Conservation (phyloP, 2,888 invertebrate genomes). For the Geotrupes spiniger region DNA sequence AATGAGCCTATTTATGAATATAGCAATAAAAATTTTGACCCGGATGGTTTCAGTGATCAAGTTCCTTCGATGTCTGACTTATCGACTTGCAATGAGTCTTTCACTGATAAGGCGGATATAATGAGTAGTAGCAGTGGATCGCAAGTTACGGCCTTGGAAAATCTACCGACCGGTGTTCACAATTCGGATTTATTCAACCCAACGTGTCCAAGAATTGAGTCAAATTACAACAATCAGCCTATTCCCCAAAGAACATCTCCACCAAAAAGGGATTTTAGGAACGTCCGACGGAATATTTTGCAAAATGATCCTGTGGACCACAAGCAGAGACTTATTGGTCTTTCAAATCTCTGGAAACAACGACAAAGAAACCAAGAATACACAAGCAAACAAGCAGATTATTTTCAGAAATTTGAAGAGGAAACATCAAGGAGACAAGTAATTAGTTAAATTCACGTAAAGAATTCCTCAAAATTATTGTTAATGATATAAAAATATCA, state of each 20-base stretch:
- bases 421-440: constrained; percentile 76
- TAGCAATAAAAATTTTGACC: not conserved
- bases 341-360: constrained; percentile 65
- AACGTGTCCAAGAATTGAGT: too few relatives aligned
- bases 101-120: constrained; percentile 14
- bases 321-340: constrained; percentile 46
- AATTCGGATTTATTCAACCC: too few relatives aligned
- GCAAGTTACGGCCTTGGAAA: constrained; percentile 17
- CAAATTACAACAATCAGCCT: not conserved
- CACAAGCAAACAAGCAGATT: constrained; percentile 30
- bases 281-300: constrained; percentile 6
- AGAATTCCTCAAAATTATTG: too few relatives aligned
- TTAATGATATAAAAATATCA: too few relatives aligned
- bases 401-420: constrained; percentile 62
- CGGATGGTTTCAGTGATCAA: constrained; percentile 10
- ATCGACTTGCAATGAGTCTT: constrained; percentile 12
- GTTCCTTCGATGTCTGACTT: constrained; percentile 7
- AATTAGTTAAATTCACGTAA: constrained; percentile 38
- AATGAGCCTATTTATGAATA: constrained; percentile 9
- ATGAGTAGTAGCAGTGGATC: constrained; percentile 16
- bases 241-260: not conserved
- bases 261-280: not conserved
- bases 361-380: constrained; percentile 11
- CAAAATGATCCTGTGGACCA: not conserved
- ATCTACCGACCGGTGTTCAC: constrained; percentile 12